Conservation (phyloP, 2,113 vertebrate species). For the Chlamydotis undulata region DNA sequence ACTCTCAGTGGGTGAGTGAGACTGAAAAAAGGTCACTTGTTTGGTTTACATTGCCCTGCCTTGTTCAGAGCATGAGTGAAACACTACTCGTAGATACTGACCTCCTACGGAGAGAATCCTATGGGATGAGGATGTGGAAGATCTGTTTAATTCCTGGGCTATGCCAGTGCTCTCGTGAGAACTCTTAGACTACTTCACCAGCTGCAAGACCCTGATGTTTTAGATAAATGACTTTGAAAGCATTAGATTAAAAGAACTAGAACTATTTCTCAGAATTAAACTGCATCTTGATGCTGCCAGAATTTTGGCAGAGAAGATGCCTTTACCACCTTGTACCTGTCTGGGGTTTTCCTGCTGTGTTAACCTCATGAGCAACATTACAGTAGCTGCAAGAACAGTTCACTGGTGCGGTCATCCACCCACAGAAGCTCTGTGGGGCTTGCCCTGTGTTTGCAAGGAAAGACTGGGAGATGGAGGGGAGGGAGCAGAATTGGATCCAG, state of each 20-base stretch:
- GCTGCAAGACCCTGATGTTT: neutral
- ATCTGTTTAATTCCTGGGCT: neutral
- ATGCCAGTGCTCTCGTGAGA: neutral
- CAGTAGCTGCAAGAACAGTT: slow-evolving; percentile 22
- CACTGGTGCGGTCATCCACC: neutral
- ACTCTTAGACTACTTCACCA: neutral
- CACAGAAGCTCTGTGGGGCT: slow-evolving; percentile 17
- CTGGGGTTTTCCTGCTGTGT: neutral
- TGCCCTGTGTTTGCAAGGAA: slow-evolving; percentile 1
- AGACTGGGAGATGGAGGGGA: neutral
- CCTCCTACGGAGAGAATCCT: neutral
- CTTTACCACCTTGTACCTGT: slow-evolving; percentile 10
- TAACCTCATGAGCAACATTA: neutral
- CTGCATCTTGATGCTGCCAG: neutral
- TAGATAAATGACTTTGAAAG: neutral
- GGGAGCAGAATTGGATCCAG: slow-evolving; percentile 46
- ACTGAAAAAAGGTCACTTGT: neutral
- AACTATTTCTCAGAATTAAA: neutral
- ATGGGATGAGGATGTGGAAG: neutral
- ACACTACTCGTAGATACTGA: neutral
- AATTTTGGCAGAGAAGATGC: neutral
- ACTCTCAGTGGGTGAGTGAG: neutral
- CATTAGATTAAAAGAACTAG: neutral
- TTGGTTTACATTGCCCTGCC: neutral
- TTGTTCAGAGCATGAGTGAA: neutral